Base-by-base conservation (phyloP, 1,140 invertebrate genomes). In the Nephila pilipes region DNA sequence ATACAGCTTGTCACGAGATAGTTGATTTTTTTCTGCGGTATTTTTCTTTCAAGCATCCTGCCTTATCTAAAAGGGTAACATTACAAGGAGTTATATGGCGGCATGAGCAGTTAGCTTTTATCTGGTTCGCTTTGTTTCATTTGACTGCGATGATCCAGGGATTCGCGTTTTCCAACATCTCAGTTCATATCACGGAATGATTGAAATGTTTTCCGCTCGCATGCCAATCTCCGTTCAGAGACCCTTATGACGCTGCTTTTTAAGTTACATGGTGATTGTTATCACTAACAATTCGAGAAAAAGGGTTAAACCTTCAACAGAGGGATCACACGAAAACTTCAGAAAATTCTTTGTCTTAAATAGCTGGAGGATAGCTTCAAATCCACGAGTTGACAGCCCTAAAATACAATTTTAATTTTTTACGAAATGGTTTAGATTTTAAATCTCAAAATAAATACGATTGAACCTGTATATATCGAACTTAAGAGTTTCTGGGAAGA, bases 1-100 rank as follows among this genome's bases (percentile, higher is more conserved):
- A 75, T 75, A 20, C 65, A 18, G 14, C 65, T 69, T 69, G 29
- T 75, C 65, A 75, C 65, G 65, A 75, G 65, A 75, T 75, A 36
- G 8, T 75, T 32, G 65, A 75, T 32, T 36, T 75, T 18, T 29
- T 75, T 75, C 29, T 75, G 65, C 1, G 6, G n/a, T n/a, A 6
- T 55, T 57, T 81, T 83, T 83, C 80, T 83, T 83, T 29, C 80
- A 69, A 69, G 25, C 65, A 18, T 83, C 46, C 22, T 83, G 22
- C n/a, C 46, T 55, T 55, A 83, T 83, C 80, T 83, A 57, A 83
- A 83, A 83, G 80, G 54, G 80, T 83, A 83, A 83, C 80, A 55
- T 83, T 83, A 29, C 22, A 54, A 83, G 22, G n/a, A 55, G 80
- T 29, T 57, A 29, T 83, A 12, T 29, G 38, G 32, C n/a, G 79